Evolutionary conservation across 37 sponge, comb jelly and placozoan genomes (phyloP), one percentile per base, ranked within the genome.

Genomic region (Lycopodina hypogea): DNA sequence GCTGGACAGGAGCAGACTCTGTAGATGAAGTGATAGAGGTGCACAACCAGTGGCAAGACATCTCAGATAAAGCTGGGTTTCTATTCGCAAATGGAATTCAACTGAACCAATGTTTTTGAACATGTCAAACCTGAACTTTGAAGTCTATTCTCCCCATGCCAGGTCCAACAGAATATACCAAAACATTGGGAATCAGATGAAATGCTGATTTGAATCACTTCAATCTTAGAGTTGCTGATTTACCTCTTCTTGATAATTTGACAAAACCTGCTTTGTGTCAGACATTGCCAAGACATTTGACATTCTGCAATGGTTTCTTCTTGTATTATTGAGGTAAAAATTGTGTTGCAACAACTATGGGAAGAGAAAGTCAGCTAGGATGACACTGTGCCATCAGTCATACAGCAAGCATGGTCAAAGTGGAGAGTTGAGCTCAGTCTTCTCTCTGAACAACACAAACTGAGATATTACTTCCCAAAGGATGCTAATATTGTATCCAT

Each of bases 201-300:
- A 83, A 83, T 56, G 32, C 76, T 22, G 8, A 22, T 9, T 0
- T 17, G 38, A 76, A 83, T 56, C 56, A 66, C 28, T 83, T 83
- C 34, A 37, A 68, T 1, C 32, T 83, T 28, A 68, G 3, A n/a
- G 58, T 83, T 11, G 37, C 68, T 37, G 30, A 15, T 33, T 38
- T 34, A 15, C 67, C 83, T 26, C 77, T 34, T 22, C 0, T 29
- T 23, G 69, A 75, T 4, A 14, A 36, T 19, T 9, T 83, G 38
- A 83, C 83, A 33, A 83, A 75, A 60, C 32, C 69, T 19, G 26
- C 69, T 28, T 83, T 28, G 69, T 83, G 19, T 83, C 68, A 24
- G 83, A 83, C 36, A 56, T 83, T 42, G 75, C 83, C 2, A 74
- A 56, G 34, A 67, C 58, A 4, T 83, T 75, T 68, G 83, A 83